phyloP scores from a whole-genome alignment of 2,113 vertebrate genomes.

The Sphaerodactylus townsendi region DNA sequence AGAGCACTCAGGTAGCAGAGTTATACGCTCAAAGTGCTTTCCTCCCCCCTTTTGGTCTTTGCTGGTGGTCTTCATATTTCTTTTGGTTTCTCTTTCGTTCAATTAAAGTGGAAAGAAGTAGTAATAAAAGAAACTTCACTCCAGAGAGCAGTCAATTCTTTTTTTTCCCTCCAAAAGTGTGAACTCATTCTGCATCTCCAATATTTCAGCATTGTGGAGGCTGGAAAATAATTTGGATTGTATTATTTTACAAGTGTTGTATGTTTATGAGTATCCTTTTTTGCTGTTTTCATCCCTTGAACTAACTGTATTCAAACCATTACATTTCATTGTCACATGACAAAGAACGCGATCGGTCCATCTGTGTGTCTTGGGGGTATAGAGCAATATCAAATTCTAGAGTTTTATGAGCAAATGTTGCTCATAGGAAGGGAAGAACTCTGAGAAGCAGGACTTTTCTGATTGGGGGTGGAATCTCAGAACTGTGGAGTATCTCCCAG shows the following conservation, averaged over 20 bases:
- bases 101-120: slow-evolving; percentile 56
- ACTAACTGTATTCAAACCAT: background rate
- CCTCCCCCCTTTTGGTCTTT: background rate
- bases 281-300: background rate
- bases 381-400: background rate
- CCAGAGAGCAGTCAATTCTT: slow-evolving; percentile 50
- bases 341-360: background rate
- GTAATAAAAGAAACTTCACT: slow-evolving; percentile 52
- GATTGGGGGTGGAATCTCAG: too few species aligned
- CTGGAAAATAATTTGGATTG: slow-evolving; percentile 27
- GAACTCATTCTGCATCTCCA: background rate
- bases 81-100: slow-evolving; percentile 58
- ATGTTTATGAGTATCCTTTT: background rate
- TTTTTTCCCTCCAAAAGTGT: slow-evolving; percentile 3
- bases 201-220: slow-evolving; percentile 8
- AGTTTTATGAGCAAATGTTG: background rate
- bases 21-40: slow-evolving; percentile 56
- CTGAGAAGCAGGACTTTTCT: background rate
- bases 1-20: slow-evolving; percentile 53
- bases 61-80: slow-evolving; percentile 59
- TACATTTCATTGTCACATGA: background rate
- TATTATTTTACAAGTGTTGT: background rate
- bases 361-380: background rate
- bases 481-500: too few species aligned
- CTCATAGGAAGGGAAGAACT: background rate